Evolutionary conservation across 2,797 vertebrate species (phyloP).

Genomic region (Morelia viridis): DNA sequence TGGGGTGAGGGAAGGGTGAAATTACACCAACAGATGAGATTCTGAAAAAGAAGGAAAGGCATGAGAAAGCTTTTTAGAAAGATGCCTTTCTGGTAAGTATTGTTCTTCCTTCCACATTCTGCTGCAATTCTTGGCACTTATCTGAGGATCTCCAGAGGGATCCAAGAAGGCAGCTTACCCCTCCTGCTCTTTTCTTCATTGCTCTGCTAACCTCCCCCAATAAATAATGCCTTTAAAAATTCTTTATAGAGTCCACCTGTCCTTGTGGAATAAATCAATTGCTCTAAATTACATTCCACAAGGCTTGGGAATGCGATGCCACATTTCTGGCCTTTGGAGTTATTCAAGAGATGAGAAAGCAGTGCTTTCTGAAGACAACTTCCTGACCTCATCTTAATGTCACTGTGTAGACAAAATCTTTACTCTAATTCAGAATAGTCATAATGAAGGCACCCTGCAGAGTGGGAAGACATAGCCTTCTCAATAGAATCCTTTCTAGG

Average conservation of each 20-base stretch:
- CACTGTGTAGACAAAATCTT: conserved; percentile 54
- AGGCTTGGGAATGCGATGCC: conserved; percentile 63
- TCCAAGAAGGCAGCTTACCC: conserved; percentile 38
- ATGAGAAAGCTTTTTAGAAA: neutral
- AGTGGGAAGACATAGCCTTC: neutral
- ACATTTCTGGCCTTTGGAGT: conserved; percentile 62
- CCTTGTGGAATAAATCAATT: conserved; percentile 74
- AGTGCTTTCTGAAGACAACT: conserved; percentile 76
- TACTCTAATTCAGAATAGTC: conserved; percentile 53
- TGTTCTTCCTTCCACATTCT: neutral
- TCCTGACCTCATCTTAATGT: conserved; percentile 68
- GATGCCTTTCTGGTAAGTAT: neutral
- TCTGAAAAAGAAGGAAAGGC: neutral
- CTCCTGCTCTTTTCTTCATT: conserved; percentile 45
- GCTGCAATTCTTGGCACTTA: neutral
- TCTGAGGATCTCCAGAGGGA: conserved; percentile 39
- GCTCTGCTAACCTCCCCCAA: conserved; percentile 37
- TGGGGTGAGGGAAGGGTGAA: neutral
- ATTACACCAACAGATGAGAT: neutral
- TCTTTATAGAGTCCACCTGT: conserved; percentile 74
- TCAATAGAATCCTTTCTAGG: neutral
- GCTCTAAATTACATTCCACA: conserved; percentile 75
- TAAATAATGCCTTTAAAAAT: conserved; percentile 70
- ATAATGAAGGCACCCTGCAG: conserved; percentile 51
- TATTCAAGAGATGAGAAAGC: conserved; percentile 71